phyloP scores from a whole-genome alignment of 1,140 invertebrate species.

The Cydia strobilella region DNA sequence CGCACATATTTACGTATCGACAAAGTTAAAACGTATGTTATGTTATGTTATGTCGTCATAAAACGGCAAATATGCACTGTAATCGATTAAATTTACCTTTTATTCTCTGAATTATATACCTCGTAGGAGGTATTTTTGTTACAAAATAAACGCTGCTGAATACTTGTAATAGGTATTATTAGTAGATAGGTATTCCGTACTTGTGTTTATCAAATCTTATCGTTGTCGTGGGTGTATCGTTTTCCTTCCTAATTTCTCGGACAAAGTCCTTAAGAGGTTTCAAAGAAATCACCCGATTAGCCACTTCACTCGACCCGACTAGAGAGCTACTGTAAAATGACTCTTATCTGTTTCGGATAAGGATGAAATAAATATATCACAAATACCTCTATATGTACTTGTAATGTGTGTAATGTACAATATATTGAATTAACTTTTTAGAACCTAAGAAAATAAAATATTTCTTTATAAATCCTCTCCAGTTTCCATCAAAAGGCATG shows the following conservation, averaged over 20 bases:
- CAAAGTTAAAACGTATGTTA: neutral
- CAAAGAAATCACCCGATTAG: neutral
- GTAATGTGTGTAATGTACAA: too few relatives aligned
- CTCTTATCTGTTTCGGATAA: neutral
- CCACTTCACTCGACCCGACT: too few relatives aligned
- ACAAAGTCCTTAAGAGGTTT: neutral
- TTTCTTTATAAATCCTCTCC: too few relatives aligned
- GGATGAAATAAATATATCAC: neutral
- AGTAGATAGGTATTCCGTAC: neutral
- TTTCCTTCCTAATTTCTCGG: constrained; percentile 9
- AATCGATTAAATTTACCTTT: neutral
- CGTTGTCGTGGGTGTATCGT: neutral
- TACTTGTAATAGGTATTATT: constrained; percentile 4
- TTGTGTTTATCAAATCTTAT: neutral
- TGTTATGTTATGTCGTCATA: neutral
- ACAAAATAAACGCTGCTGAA: neutral
- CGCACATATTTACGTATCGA: neutral
- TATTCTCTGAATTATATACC: neutral
- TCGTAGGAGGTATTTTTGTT: neutral
- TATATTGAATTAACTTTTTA: too few relatives aligned
- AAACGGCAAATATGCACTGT: neutral
- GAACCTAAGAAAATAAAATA: too few relatives aligned
- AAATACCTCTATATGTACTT: too few relatives aligned
- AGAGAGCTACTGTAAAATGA: neutral
- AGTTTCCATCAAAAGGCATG: too few relatives aligned